Percentiles rank a stretch among this genome's conserved stretches.
These are phyloP conservation scores for Cherax quadricarinatus DNA, from an alignment of 1,140 invertebrate genomes.

Conservation along the genomic window DNA sequence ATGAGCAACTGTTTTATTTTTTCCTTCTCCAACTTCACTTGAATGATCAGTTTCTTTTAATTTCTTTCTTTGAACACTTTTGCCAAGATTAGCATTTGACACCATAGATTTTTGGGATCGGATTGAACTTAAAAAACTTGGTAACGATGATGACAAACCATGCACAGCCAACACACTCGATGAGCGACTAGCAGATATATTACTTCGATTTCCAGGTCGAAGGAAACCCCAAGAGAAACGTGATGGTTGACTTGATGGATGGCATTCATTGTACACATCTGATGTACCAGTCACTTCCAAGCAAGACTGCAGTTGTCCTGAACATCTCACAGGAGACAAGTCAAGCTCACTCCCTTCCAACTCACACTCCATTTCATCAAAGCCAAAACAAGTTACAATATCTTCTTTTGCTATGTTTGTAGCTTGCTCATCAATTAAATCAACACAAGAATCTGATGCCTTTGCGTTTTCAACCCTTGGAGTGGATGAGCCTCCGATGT, in stretches of 20 bases:
- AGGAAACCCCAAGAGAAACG: slow-evolving; percentile 38
- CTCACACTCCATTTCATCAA: slow-evolving; percentile 35
- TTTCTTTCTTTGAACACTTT: not conserved
- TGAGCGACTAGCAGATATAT: slow-evolving; percentile 1
- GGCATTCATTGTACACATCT: not conserved
- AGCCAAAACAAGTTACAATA: slow-evolving; percentile 48
- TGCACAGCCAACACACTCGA: slow-evolving; percentile 18
- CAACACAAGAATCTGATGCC: not conserved
- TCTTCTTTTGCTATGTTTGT: slow-evolving; percentile 12
- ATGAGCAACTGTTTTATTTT: not conserved
- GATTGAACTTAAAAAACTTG: not conserved
- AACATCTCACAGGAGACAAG: slow-evolving; percentile 34
- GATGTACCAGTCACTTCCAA: slow-evolving; percentile 44
- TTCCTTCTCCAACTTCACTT: not conserved
- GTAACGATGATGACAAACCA: not conserved
- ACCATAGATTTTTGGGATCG: not conserved
- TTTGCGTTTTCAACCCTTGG: slow-evolving; percentile 31
- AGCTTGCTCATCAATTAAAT: not conserved
- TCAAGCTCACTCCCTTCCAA: slow-evolving; percentile 12
- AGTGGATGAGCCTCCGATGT: slow-evolving; percentile 46
- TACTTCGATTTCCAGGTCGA: not conserved
- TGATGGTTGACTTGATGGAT: slow-evolving; percentile 4
- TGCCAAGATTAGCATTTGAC: not conserved
- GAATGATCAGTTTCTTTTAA: not conserved
- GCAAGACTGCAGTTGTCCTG: not conserved